Conservation (phyloP, 2,113 vertebrate species). For the Phasianus colchicus region DNA sequence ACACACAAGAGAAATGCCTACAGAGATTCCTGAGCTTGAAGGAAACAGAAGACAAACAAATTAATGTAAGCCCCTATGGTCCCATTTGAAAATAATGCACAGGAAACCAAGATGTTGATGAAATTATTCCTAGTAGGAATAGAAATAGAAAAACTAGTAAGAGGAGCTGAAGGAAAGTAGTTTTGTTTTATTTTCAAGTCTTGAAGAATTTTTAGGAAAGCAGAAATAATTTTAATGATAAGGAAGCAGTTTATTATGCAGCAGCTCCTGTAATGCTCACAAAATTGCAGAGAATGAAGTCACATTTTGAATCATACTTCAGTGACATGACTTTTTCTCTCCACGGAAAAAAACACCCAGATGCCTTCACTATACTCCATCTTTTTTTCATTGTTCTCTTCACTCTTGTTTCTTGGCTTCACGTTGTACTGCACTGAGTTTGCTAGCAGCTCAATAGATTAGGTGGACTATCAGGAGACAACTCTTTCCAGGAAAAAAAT, state of each 20-base stretch:
- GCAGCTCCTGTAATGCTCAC: neutral
- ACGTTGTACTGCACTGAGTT: neutral
- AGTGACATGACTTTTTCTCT: neutral
- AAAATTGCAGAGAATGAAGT: neutral
- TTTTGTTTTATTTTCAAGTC: neutral
- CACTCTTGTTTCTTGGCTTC: neutral
- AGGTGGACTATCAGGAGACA: neutral
- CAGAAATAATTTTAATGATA: neutral
- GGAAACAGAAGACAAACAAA: conserved; percentile 43
- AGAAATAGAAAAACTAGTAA: neutral
- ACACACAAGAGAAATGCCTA: neutral
- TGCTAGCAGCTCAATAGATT: neutral
- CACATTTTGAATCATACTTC: neutral
- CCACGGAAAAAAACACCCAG: neutral
- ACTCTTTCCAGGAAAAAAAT: neutral
- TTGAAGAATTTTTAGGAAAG: neutral
- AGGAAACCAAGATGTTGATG: conserved; percentile 9
- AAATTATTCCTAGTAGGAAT: neutral
- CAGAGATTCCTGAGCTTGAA: neutral
- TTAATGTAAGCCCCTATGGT: conserved; percentile 13
- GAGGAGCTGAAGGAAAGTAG: neutral
- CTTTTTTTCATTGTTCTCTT: neutral
- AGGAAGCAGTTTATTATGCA: neutral
- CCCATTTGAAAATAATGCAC: conserved; percentile 3
- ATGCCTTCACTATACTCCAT: neutral